These are phyloP conservation scores for Euleptes europaea DNA, from an alignment of 2,113 vertebrate genomes.

Conservation along the genomic window DNA sequence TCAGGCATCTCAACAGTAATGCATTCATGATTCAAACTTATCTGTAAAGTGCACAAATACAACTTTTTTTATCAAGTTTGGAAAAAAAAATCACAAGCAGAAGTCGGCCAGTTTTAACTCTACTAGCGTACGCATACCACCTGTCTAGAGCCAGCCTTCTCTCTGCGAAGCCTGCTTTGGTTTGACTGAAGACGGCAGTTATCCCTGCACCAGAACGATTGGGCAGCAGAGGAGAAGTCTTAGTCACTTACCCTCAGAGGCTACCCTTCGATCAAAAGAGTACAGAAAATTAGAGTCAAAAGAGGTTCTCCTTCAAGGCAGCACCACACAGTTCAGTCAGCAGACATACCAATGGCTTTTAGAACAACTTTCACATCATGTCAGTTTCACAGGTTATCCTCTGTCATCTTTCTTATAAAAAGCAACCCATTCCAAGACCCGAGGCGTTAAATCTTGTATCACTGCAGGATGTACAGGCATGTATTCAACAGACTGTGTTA, in stretches of 20 bases:
- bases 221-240: conserved; percentile 89
- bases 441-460: background rate
- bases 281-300: conserved; percentile 89
- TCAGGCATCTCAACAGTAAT: conserved; percentile 47
- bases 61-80: conserved; percentile 19
- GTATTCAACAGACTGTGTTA: too few species aligned
- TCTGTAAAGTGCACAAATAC: conserved; percentile 62
- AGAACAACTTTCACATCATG: conserved; percentile 8
- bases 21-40: conserved; percentile 46
- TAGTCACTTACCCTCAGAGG: conserved; percentile 91
- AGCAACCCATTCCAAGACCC: conserved; percentile 15
- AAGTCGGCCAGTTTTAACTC: conserved; percentile 76
- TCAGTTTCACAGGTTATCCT: conserved; percentile 9
- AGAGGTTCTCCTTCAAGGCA: conserved; percentile 79
- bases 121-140: conserved; percentile 80
- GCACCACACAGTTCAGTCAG: conserved; percentile 78
- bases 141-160: conserved; percentile 86
- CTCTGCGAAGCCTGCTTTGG: conserved; percentile 83
- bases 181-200: conserved; percentile 86
- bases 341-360: conserved; percentile 70
- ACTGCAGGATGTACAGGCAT: background rate
- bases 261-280: conserved; percentile 90
- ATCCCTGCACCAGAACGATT: conserved; percentile 85
- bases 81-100: conserved; percentile 71
- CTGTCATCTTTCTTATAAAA: conserved; percentile 16